Base-by-base conservation (phyloP, 2,113 vertebrate genomes). In the Ameiurus melas region DNA sequence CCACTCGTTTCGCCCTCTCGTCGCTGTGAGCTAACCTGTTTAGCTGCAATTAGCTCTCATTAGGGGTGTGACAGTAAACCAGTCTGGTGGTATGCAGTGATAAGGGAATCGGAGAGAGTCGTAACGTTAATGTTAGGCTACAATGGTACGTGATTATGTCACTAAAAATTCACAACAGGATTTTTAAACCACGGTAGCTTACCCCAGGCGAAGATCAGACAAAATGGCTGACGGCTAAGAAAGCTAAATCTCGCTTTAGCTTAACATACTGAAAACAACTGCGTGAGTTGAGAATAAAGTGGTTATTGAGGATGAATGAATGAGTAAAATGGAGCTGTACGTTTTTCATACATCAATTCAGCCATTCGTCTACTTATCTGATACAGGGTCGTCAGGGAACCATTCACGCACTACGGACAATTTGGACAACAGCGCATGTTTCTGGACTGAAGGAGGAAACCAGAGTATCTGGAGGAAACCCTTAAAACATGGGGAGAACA, bases 31-130 rank as follows among this genome's bases (percentile, higher is more conserved):
- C 30, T 82, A 82, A 60, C 80, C 80, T 82, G 80, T 60, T 82
- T 60, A 82, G 55, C 80, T 82, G 80, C 60, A 58, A 82, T 82
- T 82, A 82, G 80, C 80, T 82, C 55, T 82, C 79, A 82, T 82
- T 82, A 82, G 79, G 77, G 8, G 55, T 82, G 79, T 82, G 79
- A 82, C 79, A 82, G 79, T 82, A 39, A 82, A 82, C 55, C 80
- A 82, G 80, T 82, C 57, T 82, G 55, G 80, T 82, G 77, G 77
- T 30, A 80, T 30, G 51, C 16, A 3, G 27, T 19, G 77, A 80
- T 80, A 80, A 80, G 77, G 77, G 51, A 80, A 55, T 80, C 77
- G 6, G 51, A 80, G 16, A 55, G 51, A 55, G 77, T 30, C 27
- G 7, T 36, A 80, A 30, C 14, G 17, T 55, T 80, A 80, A 55